These are phyloP conservation scores for Scaptomyza hsui DNA, from an alignment of 1,140 invertebrate genomes.

Conservation along the genomic window DNA sequence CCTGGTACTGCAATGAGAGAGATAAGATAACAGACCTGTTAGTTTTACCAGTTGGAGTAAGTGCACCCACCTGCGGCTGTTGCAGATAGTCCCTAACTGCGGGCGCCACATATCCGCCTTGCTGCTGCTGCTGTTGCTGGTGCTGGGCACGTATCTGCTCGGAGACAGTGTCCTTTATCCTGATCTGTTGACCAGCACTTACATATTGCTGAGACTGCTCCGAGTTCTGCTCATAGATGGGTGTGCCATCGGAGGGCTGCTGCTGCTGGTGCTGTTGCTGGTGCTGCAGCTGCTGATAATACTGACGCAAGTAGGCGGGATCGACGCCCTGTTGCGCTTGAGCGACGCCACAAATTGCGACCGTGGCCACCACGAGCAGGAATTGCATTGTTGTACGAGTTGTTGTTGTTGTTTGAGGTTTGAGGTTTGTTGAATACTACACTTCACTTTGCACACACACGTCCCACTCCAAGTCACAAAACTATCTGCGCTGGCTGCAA, in stretches of 20 bases:
- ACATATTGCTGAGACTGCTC: constrained; percentile 81
- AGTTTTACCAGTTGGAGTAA: not conserved
- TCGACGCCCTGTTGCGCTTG: constrained; percentile 75
- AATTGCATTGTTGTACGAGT: constrained; percentile 57
- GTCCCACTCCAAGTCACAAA: constrained; percentile 66
- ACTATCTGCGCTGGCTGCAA: constrained; percentile 67
- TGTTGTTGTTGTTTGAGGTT: constrained; percentile 21
- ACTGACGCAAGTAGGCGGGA: constrained; percentile 80
- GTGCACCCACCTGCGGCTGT: constrained; percentile 64
- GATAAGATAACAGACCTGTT: not conserved
- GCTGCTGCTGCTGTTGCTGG: constrained; percentile 67
- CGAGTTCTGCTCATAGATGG: constrained; percentile 82
- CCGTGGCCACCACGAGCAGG: constrained; percentile 69
- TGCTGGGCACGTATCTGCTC: constrained; percentile 79
- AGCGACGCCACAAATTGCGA: constrained; percentile 56
- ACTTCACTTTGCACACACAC: constrained; percentile 47
- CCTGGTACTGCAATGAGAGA: constrained; percentile 58
- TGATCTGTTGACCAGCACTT: constrained; percentile 70
- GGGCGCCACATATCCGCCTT: constrained; percentile 75
- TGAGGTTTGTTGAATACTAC: constrained; percentile 9
- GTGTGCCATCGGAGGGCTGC: constrained; percentile 69
- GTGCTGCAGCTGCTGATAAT: constrained; percentile 78
- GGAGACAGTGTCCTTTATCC: constrained; percentile 78
- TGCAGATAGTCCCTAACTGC: constrained; percentile 73
- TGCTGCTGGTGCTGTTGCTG: constrained; percentile 67